These are phyloP conservation scores for Patella caerulea DNA, from an alignment of 2,888 invertebrate genomes.

Conservation along the genomic window DNA sequence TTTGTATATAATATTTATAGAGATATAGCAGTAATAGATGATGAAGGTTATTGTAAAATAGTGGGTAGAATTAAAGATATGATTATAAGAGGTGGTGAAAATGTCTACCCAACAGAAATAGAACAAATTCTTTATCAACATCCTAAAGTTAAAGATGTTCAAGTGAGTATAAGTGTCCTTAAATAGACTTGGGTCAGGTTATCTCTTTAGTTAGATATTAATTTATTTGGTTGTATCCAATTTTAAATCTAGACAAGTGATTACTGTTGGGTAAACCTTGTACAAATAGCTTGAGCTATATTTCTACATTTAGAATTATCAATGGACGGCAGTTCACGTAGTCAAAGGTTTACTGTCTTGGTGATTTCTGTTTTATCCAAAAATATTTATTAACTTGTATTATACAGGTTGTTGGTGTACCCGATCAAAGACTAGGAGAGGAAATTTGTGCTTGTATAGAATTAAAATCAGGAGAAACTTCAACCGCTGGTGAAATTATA, in stretches of 20 bases:
- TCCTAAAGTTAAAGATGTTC: conserved; percentile 81
- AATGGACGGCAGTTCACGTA: no score
- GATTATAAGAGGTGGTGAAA: conserved; percentile 86
- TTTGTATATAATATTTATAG: conserved; percentile 70
- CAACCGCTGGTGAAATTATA: conserved; percentile 77
- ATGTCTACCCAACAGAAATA: conserved; percentile 85
- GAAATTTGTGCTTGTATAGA: conserved; percentile 76
- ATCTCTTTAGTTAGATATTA: no score
- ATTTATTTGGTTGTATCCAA: no score
- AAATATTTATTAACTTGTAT: no score
- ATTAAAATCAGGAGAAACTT: conserved; percentile 73
- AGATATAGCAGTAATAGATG: conserved; percentile 80
- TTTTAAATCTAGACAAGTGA: no score
- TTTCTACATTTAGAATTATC: no score
- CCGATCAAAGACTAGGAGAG: conserved; percentile 84
- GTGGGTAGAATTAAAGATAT: conserved; percentile 85
- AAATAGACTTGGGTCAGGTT: no score
- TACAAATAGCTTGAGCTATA: no score
- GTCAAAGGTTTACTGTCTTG: no score
- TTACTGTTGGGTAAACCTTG: no score
- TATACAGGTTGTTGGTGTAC: conserved; percentile 75
- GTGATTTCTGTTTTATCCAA: no score
- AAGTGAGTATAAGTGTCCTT: conserved; percentile 72
- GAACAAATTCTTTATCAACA: conserved; percentile 84
- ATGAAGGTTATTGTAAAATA: conserved; percentile 81